Evolutionary conservation across 1,140 invertebrate genomes (phyloP), one percentile per base, ranked within the genome.

Genomic region (Drosophila pallidifrons): DNA sequence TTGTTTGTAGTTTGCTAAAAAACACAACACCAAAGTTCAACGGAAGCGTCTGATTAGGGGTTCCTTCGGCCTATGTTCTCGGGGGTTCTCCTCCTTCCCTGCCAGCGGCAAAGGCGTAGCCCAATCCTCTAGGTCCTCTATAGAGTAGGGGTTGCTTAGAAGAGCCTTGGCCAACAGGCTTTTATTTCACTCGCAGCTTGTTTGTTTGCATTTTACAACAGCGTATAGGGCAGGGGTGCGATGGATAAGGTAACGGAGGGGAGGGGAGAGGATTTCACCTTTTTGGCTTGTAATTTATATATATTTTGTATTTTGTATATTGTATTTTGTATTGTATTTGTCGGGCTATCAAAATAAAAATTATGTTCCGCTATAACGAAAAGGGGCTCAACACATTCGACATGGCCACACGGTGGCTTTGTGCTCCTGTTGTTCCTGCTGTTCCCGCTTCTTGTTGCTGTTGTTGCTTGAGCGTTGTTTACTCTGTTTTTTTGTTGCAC

Each of bases 261-360:
- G 15, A 11, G 45, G 30, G 13, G 15, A 11, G 45, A 15, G 13
- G 45, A 45, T 61, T 81, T 79, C 81, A 89, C 83, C 83, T 89
- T 89, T 89, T 89, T 81, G 88, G 78, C 86, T 89, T 85, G 86
- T 89, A 89, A 89, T 89, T 89, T 89, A 89, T 88, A 88, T 89
- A 81, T 80, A 87, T 81, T 86, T 86, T 78, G 77, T 75, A 83
- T 73, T 78, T 77, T 79, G 58, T 74, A 69, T 63, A 60, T 72
- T 54, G 43, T 64, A 47, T 55, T 28, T 57, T 45, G 28, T 83
- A 85, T 89, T 89, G 85, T 88, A 79, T 88, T 80, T 85, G 82
- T 72, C 57, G 81, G 81, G 81, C 77, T 88, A 88, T 88, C 83
- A 89, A 88, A 89, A 90, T 85, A 90, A 66, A 88, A 89, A 89